Evolutionary conservation across 2,113 vertebrate genomes (phyloP), one percentile per base, ranked within the genome.

Genomic region (Orthochromis malagaraziensis): DNA sequence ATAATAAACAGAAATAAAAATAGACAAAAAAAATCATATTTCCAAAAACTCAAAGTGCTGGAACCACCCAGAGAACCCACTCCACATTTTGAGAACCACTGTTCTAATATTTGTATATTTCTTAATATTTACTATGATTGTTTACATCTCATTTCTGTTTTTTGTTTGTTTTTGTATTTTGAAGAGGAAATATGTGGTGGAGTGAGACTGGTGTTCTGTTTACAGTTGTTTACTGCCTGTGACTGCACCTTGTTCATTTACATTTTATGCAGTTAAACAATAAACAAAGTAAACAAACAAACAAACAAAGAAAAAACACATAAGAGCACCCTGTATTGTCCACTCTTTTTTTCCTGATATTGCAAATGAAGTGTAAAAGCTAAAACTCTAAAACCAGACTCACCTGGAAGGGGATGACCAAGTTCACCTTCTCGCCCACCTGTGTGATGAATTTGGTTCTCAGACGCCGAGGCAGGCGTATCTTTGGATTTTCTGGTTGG

Each of bases 391-490:
- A 85, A 84, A 33, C 26, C 26, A 47, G 45, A 68, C 92, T 92
- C 49, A 98, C 98, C 97, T 98, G 97, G 95, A 98, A 98, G 81
- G 98, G 97, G 92, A 98, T 97, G 80, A 98, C 94, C 29, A 98
- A 77, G 95, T 98, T 98, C 92, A 98, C 81, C 58, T 96, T 96
- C 63, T 98, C 97, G 3, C 98, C 98, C 16, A 98, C 98, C 70
- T 60, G 93, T 24, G 29, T 95, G 87, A 98, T 91, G 68, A 95
- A 96, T 19, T 96, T 98, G 94, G 97, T 96, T 73, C 98, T 97
- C 26, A 98, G 96, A 1, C 97, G 94, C 13, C 97, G 97, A 5
- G 98, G 98, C 9, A 98, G 87, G 19, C 97, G 97, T 91, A 98
- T 98, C 96, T 97, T 98, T 77, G 98, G 98, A n/a, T 96, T 92